Percentiles rank a stretch among this genome's conserved stretches.
phyloP scores from a whole-genome alignment of 2,113 vertebrate genomes.

The Python bivittatus region DNA sequence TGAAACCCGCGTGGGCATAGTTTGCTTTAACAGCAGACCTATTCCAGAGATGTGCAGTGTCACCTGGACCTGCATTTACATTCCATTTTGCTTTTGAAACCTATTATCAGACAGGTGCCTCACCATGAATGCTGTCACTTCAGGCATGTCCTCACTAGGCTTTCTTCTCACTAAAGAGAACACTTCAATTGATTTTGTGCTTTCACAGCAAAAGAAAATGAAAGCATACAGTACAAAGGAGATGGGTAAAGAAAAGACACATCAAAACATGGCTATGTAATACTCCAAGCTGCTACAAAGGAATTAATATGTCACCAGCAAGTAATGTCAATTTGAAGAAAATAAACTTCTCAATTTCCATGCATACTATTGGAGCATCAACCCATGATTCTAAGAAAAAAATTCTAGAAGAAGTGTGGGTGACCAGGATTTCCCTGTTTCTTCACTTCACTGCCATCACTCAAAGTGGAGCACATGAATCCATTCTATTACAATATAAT shows the following conservation, averaged over 20 bases:
- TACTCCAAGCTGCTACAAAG: neutral
- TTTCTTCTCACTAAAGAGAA: slow-evolving; percentile 29
- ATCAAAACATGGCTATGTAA: neutral
- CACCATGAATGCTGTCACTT: slow-evolving; percentile 61
- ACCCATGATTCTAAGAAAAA: neutral
- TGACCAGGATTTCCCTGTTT: neutral
- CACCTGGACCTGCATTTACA: slow-evolving; percentile 66
- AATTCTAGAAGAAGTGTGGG: neutral
- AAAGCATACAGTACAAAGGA: neutral
- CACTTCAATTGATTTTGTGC: slow-evolving; percentile 31
- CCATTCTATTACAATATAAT: neutral
- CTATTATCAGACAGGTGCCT: slow-evolving; percentile 66
- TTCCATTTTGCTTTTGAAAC: slow-evolving; percentile 63
- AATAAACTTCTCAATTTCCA: slow-evolving; percentile 7
- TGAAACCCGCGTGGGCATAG: slow-evolving; percentile 68
- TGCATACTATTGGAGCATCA: neutral
- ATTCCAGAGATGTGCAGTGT: slow-evolving; percentile 54
- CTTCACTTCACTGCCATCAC: neutral
- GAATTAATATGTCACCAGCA: slow-evolving; percentile 4
- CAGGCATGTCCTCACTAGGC: slow-evolving; percentile 41
- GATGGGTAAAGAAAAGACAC: neutral
- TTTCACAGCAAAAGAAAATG: slow-evolving; percentile 7
- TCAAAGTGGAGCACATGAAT: neutral
- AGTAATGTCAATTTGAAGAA: slow-evolving; percentile 1
- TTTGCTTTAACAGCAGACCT: slow-evolving; percentile 66